These are phyloP conservation scores for Amphiprion ocellaris DNA, from an alignment of 2,113 vertebrate species.

Conservation along the genomic window DNA sequence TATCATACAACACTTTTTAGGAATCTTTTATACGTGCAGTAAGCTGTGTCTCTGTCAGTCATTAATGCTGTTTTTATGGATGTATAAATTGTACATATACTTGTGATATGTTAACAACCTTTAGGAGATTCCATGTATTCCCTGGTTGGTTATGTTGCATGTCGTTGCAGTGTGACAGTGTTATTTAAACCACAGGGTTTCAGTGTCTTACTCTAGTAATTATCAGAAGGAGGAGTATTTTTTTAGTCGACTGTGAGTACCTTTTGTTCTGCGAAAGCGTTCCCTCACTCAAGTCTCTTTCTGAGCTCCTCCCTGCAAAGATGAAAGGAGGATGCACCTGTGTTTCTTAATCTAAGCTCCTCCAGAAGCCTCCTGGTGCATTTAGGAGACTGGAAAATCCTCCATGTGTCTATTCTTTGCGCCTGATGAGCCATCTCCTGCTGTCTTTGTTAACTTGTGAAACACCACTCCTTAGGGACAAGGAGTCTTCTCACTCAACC, in stretches of 20 bases:
- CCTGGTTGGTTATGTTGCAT: slow-evolving; percentile 33
- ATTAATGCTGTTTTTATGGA: slow-evolving; percentile 56
- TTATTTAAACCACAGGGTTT: slow-evolving; percentile 56
- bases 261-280: too few species aligned
- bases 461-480: not conserved
- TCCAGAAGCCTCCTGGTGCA: too few species aligned
- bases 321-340: not conserved
- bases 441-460: slow-evolving; percentile 32
- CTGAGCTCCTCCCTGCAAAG: not conserved
- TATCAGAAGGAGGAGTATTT: slow-evolving; percentile 2
- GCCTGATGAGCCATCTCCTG: slow-evolving; percentile 28
- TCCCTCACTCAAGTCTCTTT: too few species aligned
- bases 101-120: slow-evolving; percentile 55
- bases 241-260: not conserved
- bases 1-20: slow-evolving; percentile 47
- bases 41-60: slow-evolving; percentile 54
- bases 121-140: slow-evolving; percentile 36
- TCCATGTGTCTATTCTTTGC: slow-evolving; percentile 23
- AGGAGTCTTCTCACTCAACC: slow-evolving; percentile 2
- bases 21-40: slow-evolving; percentile 51
- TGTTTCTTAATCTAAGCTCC: too few species aligned
- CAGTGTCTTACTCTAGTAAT: slow-evolving; percentile 21
- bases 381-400: too few species aligned
- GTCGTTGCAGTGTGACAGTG: slow-evolving; percentile 42
- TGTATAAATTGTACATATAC: slow-evolving; percentile 82